Conservation (phyloP, 2,113 vertebrate genomes). For the Strix aluco region DNA sequence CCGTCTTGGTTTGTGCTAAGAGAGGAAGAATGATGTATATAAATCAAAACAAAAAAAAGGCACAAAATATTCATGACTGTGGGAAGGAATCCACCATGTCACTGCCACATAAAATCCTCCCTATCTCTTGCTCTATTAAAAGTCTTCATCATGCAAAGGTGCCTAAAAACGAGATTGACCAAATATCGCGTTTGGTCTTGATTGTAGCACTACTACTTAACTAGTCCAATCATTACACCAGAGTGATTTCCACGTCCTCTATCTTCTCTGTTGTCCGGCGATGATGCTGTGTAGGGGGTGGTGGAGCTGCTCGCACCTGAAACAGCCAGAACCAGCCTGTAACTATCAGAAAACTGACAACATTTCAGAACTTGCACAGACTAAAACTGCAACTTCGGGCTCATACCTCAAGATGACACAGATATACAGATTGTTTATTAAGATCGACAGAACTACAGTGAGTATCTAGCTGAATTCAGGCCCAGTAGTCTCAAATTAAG, state of each 20-base stretch:
- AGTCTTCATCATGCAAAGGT: constrained; percentile 82
- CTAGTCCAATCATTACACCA: constrained; percentile 82
- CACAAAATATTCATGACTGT: constrained; percentile 72
- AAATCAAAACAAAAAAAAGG: constrained; percentile 77
- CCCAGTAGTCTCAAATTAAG: rapidly evolving
- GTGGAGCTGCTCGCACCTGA: constrained; percentile 95
- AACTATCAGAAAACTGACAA: background rate
- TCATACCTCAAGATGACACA: rapidly evolving
- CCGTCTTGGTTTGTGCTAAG: constrained; percentile 70
- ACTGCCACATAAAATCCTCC: constrained; percentile 56
- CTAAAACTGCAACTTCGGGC: background rate
- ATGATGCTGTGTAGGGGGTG: constrained; percentile 90
- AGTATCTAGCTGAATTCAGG: background rate
- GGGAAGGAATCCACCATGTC: constrained; percentile 60
- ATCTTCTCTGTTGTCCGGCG: constrained; percentile 88
- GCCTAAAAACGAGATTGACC: constrained; percentile 71
- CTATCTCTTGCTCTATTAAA: constrained; percentile 49
- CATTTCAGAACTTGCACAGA: rapidly evolving
- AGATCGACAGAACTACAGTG: background rate
- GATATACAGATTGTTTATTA: rapidly evolving
- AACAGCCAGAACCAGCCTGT: background rate
- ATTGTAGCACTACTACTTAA: constrained; percentile 58
- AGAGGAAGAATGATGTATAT: constrained; percentile 66
- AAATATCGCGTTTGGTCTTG: constrained; percentile 65
- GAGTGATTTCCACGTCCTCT: constrained; percentile 96